These are phyloP conservation scores for Morpho helenor DNA, from an alignment of 2,888 invertebrate species.

Conservation along the genomic window DNA sequence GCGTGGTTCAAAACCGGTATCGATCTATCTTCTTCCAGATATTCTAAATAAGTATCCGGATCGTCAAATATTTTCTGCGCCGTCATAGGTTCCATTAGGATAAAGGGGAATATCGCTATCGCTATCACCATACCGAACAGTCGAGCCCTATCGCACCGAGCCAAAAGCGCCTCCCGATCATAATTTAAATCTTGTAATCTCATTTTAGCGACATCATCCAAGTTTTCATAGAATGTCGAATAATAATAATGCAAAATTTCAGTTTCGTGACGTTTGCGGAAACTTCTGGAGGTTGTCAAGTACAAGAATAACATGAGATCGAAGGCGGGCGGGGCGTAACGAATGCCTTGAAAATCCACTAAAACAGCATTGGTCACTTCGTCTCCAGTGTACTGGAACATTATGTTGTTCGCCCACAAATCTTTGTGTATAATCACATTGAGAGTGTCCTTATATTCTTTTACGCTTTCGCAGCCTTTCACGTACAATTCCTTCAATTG, in stretches of 20 bases:
- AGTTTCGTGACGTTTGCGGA: conserved; percentile 44
- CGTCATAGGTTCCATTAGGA: conserved; percentile 35
- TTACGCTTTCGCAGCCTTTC: conserved; percentile 43
- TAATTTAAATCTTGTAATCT: conserved; percentile 36
- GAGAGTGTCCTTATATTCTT: conserved; percentile 40
- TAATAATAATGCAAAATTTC: conserved; percentile 46
- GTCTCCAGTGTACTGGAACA: conserved; percentile 50
- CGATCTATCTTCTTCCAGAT: conserved; percentile 31
- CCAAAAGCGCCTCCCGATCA: conserved; percentile 22
- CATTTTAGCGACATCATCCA: conserved; percentile 37
- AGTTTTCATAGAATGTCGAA: conserved; percentile 36
- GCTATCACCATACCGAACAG: conserved; percentile 28
- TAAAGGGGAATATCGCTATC: conserved; percentile 36
- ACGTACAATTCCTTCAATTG: conserved; percentile 38
- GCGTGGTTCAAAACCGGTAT: conserved; percentile 37
- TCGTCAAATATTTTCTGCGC: conserved; percentile 36
- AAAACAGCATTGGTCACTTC: conserved; percentile 46
- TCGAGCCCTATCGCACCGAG: conserved; percentile 29
- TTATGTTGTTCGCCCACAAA: conserved; percentile 61
- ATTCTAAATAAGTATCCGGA: conserved; percentile 30
- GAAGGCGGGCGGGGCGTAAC: conserved; percentile 60
- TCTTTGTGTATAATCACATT: conserved; percentile 62
- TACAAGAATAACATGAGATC: conserved; percentile 53
- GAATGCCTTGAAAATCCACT: conserved; percentile 57
- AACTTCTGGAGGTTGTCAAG: conserved; percentile 45